phyloP scores from a whole-genome alignment of 2,888 invertebrate genomes.

The Pammene fasciana region DNA sequence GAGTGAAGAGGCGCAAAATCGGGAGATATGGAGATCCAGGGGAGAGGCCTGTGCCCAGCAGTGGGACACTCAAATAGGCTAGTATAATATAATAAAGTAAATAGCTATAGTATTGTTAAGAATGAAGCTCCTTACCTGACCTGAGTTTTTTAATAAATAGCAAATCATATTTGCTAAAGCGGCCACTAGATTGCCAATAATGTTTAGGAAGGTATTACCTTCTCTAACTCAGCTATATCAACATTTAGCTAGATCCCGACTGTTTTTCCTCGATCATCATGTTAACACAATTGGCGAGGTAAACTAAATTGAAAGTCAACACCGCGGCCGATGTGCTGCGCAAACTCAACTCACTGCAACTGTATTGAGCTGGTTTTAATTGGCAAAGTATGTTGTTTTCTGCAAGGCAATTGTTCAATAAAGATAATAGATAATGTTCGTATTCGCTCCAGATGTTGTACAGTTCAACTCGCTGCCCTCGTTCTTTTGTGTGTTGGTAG shows the following conservation, averaged over 20 bases:
- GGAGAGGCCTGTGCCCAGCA: no score
- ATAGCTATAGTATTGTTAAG: neutral
- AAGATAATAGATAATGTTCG: neutral
- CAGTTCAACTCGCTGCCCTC: constrained; percentile 7
- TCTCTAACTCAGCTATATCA: neutral
- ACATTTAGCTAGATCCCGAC: neutral
- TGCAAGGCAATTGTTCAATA: constrained; percentile 9
- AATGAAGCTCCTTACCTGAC: no score
- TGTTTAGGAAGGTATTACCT: no score
- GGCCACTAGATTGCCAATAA: no score
- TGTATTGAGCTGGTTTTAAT: constrained; percentile 26
- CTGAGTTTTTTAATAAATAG: no score
- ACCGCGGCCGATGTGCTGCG: constrained; percentile 6
- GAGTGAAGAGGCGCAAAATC: no score
- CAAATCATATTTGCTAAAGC: no score
- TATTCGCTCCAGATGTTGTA: neutral
- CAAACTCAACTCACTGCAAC: constrained; percentile 16
- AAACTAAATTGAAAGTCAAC: constrained; percentile 29
- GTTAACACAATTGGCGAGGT: constrained; percentile 5
- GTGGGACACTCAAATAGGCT: no score
- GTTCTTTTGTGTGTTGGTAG: constrained; percentile 2
- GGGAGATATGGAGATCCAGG: no score
- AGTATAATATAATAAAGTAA: no score
- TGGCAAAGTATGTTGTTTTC: constrained; percentile 28
- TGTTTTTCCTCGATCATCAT: constrained; percentile 6